phyloP scores from a whole-genome alignment of 2,797 vertebrate genomes.

The Rhadinocentrus ornatus region DNA sequence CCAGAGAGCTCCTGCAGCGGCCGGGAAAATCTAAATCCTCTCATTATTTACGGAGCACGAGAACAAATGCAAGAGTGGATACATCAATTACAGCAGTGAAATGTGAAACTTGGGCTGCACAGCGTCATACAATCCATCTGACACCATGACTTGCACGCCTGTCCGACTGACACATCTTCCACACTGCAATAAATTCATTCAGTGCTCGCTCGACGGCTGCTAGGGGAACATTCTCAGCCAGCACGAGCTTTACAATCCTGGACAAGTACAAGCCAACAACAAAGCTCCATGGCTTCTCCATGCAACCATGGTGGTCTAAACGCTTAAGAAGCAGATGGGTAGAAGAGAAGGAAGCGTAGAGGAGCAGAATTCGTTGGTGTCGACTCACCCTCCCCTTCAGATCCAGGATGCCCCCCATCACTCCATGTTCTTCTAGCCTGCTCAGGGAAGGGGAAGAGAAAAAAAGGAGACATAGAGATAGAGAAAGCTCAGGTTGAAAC shows the following conservation, averaged over 20 bases:
- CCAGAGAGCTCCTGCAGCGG: constrained; percentile 19
- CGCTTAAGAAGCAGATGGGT: constrained; percentile 63
- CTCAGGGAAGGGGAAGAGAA: constrained; percentile 58
- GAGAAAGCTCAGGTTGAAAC: constrained; percentile 62
- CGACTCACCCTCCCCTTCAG: constrained; percentile 71
- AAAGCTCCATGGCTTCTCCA: constrained; percentile 50
- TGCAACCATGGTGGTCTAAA: constrained; percentile 65
- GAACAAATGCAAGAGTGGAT: constrained; percentile 39
- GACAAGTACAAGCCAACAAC: constrained; percentile 45
- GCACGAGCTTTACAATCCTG: constrained; percentile 23
- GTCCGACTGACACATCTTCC: constrained; percentile 30
- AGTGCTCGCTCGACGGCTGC: constrained; percentile 10
- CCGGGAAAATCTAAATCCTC: constrained; percentile 25
- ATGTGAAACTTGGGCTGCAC: constrained; percentile 36
- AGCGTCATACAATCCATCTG: constrained; percentile 44
- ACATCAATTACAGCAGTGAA: constrained; percentile 41
- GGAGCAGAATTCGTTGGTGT: constrained; percentile 57
- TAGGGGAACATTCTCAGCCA: constrained; percentile 2
- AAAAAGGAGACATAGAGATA: constrained; percentile 45
- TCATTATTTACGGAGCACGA: constrained; percentile 19
- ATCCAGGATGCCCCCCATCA: constrained; percentile 64
- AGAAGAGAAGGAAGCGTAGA: constrained; percentile 59
- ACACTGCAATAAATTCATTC: constrained; percentile 41
- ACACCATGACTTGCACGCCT: constrained; percentile 39
- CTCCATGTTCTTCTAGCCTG: constrained; percentile 65